Evolutionary conservation across 1,140 invertebrate species (phyloP).

Genomic region (Zaprionus gabonicus): DNA sequence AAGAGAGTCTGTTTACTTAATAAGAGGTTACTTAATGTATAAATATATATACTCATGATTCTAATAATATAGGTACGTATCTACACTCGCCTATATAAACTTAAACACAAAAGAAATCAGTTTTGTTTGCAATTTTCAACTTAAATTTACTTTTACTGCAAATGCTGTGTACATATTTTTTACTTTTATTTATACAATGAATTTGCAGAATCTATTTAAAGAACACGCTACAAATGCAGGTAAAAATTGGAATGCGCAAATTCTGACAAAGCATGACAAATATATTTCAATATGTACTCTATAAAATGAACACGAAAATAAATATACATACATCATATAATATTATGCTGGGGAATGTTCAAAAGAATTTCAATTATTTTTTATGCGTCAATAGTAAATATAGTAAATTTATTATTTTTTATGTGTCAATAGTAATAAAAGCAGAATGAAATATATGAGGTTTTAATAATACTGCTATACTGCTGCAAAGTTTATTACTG

Average conservation of each 20-base stretch:
- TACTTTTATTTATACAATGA: background rate
- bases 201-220: background rate
- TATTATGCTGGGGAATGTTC: too few species aligned
- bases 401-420: background rate
- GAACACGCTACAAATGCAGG: too few species aligned
- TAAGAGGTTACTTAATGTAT: background rate
- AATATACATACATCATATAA: too few species aligned
- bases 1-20: background rate
- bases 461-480: too few species aligned
- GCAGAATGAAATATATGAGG: too few species aligned
- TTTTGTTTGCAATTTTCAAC: too few species aligned
- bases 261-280: background rate
- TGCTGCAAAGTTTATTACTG: too few species aligned
- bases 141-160: too few species aligned
- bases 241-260: background rate
- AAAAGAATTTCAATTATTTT: background rate
- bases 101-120: too few species aligned
- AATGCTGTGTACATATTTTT: background rate
- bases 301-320: too few species aligned
- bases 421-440: background rate
- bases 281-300: background rate
- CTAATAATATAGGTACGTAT: too few species aligned
- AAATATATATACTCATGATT: background rate
- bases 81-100: too few species aligned
- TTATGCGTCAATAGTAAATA: background rate